These are phyloP conservation scores for Pyrgilauda ruficollis DNA, from an alignment of 2,113 vertebrate species.

Conservation along the genomic window DNA sequence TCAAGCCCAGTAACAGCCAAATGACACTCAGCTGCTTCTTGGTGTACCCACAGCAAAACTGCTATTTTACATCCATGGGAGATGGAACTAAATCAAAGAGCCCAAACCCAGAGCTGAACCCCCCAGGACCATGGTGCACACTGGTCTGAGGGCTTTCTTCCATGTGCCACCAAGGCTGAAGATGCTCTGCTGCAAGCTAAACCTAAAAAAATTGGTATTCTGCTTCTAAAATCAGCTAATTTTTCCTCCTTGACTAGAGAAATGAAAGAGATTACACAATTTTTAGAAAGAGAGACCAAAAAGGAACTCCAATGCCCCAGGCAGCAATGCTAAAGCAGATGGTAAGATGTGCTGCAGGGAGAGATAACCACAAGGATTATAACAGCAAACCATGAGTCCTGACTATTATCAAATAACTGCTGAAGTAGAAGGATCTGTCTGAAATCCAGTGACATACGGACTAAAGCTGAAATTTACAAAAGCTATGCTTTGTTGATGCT, in stretches of 20 bases:
- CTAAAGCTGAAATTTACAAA: not conserved
- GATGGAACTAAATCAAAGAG: not conserved
- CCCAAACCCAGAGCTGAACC: not conserved
- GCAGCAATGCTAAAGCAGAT: not conserved
- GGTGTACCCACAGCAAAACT: not conserved
- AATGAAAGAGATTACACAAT: not conserved
- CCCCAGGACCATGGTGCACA: rapidly evolving
- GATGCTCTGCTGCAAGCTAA: not conserved
- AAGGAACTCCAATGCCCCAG: not conserved
- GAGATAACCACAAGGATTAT: not conserved
- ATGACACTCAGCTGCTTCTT: not conserved
- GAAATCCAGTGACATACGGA: not conserved
- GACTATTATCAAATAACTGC: not conserved
- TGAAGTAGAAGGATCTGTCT: not conserved
- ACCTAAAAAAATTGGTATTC: not conserved
- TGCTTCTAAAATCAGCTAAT: not conserved
- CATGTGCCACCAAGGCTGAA: not conserved
- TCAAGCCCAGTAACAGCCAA: not conserved
- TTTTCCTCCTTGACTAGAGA: not conserved
- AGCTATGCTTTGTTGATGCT: not conserved
- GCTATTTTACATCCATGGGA: not conserved
- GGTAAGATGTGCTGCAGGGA: not conserved
- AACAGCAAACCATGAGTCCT: not conserved
- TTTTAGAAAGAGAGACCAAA: not conserved
- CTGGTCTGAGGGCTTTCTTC: not conserved